Evolutionary conservation across 2,797 vertebrate genomes (phyloP).

Genomic region (Anableps anableps): DNA sequence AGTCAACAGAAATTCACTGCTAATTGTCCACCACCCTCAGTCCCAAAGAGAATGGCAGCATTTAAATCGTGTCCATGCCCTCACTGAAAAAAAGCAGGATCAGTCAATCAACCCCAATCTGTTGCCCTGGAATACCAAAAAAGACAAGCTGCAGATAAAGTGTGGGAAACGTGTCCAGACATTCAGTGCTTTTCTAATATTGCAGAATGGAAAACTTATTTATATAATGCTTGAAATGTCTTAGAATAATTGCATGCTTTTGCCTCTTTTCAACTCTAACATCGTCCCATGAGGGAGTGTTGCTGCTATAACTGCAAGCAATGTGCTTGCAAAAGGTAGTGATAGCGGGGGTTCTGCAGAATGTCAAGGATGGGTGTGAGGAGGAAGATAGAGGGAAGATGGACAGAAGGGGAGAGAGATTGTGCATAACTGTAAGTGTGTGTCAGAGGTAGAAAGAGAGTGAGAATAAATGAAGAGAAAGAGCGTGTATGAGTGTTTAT

Average conservation of each 20-base stretch:
- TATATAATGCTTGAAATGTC: slow-evolving; percentile 5
- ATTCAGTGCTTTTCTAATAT: slow-evolving; percentile 5
- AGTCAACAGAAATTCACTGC: slow-evolving; percentile 66
- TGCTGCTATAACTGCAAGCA: slow-evolving; percentile 58
- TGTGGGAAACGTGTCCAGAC: slow-evolving; percentile 16
- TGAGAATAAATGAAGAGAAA: slow-evolving; percentile 27
- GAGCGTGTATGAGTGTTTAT: slow-evolving; percentile 27
- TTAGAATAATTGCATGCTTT: slow-evolving; percentile 31
- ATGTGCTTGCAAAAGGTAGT: slow-evolving; percentile 48
- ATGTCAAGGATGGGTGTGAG: slow-evolving; percentile 53
- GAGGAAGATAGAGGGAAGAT: slow-evolving; percentile 43
- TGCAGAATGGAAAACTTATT: background rate
- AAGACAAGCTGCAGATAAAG: slow-evolving; percentile 24
- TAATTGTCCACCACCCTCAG: slow-evolving; percentile 54
- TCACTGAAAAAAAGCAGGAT: slow-evolving; percentile 29
- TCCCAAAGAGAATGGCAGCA: slow-evolving; percentile 40
- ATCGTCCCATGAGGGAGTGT: slow-evolving; percentile 52
- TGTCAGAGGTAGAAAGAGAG: slow-evolving; percentile 28
- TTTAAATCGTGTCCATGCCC: slow-evolving; percentile 38
- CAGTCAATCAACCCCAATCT: slow-evolving; percentile 46
- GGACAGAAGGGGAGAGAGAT: slow-evolving; percentile 36
- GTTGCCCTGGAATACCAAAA: slow-evolving; percentile 17
- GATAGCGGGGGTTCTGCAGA: slow-evolving; percentile 35
- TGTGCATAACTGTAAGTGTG: slow-evolving; percentile 35
- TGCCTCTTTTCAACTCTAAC: slow-evolving; percentile 38